Base-by-base conservation (phyloP, 2,888 invertebrate species). In the Pristionchus arcanus region DNA sequence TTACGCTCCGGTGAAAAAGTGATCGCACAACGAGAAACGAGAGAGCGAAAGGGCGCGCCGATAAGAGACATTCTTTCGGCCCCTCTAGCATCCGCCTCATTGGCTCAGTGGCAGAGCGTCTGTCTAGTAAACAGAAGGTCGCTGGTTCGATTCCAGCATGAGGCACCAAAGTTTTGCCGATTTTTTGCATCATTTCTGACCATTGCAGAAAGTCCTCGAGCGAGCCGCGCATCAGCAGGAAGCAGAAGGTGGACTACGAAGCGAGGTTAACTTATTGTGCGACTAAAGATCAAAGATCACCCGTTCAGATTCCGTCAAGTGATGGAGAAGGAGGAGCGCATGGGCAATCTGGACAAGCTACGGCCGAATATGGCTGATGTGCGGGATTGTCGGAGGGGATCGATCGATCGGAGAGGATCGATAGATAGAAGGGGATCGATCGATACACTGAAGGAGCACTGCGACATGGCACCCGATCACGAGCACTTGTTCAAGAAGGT, bases 401-500 rank as follows among this genome's bases (percentile, higher is more conserved):
- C 89, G 13, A 31, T 89, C 25, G 89, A 89, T 66, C 63, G 42
- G 42, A 49, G 42, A 49, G 42, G 42, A 9, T 42, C 42, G 42
- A 42, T 42, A 5, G 42, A 42, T 42, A 42, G 89, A 13, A 89
- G 63, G 25, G 89, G 63, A 37, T 83, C 89, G 21, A 53, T 89
- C 31, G 89, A 89, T 66, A 81, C 89, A 13, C 89, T 89, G 31
- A 87, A 49, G 68, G 87, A 87, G 25, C 74, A 88, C 55, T 88
- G 88, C 49, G 81, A 89, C 11, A 83, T 83, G 84, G 31, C 15
- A 53, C 90, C 89, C 42, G 89, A 86, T 42, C 90, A 91, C 89
- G 92, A 93, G 89, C 93, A 93, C 88, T 90, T 93, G 31, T 93
- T 93, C 89, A 93, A 93, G 89, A 92, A 92, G 91, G 93, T 92